Conservation (phyloP, 2,113 vertebrate species). For the Galemys pyrenaicus region DNA sequence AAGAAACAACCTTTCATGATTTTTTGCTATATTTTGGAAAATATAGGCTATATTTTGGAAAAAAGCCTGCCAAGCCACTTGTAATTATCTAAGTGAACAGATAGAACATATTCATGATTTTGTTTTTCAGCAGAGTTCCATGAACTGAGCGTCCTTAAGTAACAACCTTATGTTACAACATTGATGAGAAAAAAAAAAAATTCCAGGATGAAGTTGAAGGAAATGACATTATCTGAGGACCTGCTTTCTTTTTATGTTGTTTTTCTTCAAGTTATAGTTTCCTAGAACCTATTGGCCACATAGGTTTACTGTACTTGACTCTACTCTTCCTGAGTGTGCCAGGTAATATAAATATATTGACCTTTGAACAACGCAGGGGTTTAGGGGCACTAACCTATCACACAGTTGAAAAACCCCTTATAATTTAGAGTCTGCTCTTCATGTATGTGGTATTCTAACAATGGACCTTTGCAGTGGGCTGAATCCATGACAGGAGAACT, state of each 20-base stretch:
- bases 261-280: not conserved
- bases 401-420: no score
- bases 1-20: not conserved
- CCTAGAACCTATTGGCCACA: not conserved
- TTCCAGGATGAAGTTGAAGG: not conserved
- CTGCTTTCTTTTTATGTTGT: not conserved
- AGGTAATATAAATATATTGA: slow-evolving; percentile 1
- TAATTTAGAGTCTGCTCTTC: no score
- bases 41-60: not conserved
- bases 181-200: not conserved
- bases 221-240: not conserved
- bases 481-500: not conserved
- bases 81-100: slow-evolving; percentile 46
- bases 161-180: not conserved
- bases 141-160: not conserved
- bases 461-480: not conserved
- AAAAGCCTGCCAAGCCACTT: not conserved
- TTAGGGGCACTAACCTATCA: not conserved
- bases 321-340: not conserved
- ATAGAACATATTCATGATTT: not conserved
- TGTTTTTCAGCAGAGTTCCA: not conserved
- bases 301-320: not conserved
- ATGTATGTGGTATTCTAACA: no score
- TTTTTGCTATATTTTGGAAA: slow-evolving; percentile 17
- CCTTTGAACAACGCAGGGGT: not conserved